A percentile compares a stretch with the other conserved stretches of the same genome.
These are phyloP conservation scores for Ophion costatus DNA, from an alignment of 2,888 invertebrate genomes.

Conservation along the genomic window DNA sequence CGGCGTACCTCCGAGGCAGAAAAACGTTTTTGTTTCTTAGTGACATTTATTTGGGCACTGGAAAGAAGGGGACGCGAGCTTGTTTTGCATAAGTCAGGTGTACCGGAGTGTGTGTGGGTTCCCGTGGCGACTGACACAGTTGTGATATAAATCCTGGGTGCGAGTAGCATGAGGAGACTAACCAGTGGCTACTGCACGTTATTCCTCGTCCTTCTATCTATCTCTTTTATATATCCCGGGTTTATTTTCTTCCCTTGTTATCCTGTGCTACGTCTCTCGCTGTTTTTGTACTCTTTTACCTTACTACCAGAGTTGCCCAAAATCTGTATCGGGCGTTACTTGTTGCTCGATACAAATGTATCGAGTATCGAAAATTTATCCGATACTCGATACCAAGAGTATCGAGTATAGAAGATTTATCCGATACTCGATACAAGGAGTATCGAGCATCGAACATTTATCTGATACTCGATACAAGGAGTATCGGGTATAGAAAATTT, in stretches of 20 bases:
- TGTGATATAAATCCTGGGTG: slow-evolving; percentile 80
- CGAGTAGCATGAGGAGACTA: slow-evolving; percentile 76
- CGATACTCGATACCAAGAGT: no score
- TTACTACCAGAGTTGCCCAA: no score
- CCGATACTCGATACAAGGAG: no score
- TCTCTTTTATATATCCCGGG: slow-evolving; percentile 45
- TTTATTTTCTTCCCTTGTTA: slow-evolving; percentile 36
- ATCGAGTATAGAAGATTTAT: no score
- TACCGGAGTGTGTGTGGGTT: slow-evolving; percentile 69
- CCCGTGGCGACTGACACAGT: slow-evolving; percentile 74
- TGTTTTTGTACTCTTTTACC: slow-evolving; percentile 55
- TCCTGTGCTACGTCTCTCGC: slow-evolving; percentile 60
- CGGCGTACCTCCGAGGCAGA: slow-evolving; percentile 70
- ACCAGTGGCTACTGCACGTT: slow-evolving; percentile 76
- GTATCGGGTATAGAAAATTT: no score
- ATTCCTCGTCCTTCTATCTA: slow-evolving; percentile 60
- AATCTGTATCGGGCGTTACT: no score
- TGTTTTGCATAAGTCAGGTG: slow-evolving; percentile 83
- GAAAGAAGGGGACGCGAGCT: slow-evolving; percentile 72
- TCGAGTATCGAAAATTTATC: no score
- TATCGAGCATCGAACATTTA: no score
- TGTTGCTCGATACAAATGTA: no score
- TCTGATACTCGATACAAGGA: no score
- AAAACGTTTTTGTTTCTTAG: slow-evolving; percentile 80
- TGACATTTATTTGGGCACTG: slow-evolving; percentile 82